Evolutionary conservation across 2,888 invertebrate genomes (phyloP).

Genomic region (Drosophila pegasa): DNA sequence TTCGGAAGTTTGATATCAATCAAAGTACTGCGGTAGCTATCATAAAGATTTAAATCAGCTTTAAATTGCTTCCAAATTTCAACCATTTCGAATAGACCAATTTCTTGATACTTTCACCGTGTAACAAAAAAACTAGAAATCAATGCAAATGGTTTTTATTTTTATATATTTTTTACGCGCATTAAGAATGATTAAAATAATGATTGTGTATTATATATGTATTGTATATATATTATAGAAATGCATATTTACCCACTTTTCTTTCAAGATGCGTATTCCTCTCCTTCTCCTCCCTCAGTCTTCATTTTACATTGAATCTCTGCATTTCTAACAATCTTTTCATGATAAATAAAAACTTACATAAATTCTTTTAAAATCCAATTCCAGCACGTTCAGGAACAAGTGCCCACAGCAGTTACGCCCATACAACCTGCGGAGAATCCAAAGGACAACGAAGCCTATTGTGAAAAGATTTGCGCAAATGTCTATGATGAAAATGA

Average conservation of each 20-base stretch:
- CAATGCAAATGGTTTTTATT: neutral
- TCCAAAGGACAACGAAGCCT: conserved; percentile 79
- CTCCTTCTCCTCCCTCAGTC: neutral
- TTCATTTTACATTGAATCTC: too few species aligned
- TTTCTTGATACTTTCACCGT: conserved; percentile 41
- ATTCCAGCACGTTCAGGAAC: conserved; percentile 39
- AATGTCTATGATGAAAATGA: conserved; percentile 84
- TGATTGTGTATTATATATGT: neutral
- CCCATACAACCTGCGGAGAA: conserved; percentile 22
- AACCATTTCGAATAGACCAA: conserved; percentile 25
- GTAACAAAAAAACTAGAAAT: conserved; percentile 6
- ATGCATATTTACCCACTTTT: neutral
- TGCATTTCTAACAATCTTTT: neutral
- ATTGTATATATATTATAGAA: neutral
- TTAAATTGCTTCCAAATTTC: conserved; percentile 20
- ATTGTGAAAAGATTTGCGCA: conserved; percentile 83
- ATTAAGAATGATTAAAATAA: neutral
- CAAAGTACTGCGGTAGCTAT: conserved; percentile 4
- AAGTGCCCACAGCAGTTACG: conserved; percentile 20
- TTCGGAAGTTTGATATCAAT: conserved; percentile 13
- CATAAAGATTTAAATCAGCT: conserved; percentile 43
- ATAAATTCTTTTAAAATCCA: neutral
- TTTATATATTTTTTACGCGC: neutral
- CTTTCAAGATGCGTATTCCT: neutral
- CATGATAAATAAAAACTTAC: neutral